Evolutionary conservation across 1,140 invertebrate species (phyloP).

Genomic region (Pseudomyrmex cubaensis): DNA sequence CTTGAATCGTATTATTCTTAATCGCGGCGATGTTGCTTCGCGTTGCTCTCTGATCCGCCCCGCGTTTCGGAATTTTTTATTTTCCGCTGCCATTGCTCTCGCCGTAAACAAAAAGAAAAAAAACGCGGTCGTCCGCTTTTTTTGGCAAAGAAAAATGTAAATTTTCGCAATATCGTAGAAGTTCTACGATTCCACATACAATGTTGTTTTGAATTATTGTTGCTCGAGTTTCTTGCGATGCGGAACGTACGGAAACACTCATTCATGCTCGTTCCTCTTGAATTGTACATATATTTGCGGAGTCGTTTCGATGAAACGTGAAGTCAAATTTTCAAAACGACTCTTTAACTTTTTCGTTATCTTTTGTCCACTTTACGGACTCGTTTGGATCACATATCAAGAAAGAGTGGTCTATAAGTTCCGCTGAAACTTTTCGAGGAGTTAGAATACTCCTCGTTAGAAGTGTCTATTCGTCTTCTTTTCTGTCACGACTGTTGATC

Average conservation of each 20-base stretch:
- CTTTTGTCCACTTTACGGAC: too few relatives aligned
- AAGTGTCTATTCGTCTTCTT: too few relatives aligned
- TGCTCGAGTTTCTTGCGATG: not conserved
- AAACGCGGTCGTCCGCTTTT: not conserved
- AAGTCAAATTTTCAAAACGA: not conserved
- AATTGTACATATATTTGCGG: too few relatives aligned
- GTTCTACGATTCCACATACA: too few relatives aligned
- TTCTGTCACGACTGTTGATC: too few relatives aligned
- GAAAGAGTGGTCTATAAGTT: too few relatives aligned
- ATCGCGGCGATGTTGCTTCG: slow-evolving; percentile 22
- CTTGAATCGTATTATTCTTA: slow-evolving; percentile 36
- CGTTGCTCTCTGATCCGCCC: slow-evolving; percentile 29
- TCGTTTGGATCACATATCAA: too few relatives aligned
- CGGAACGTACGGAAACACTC: not conserved
- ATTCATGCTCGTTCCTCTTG: not conserved
- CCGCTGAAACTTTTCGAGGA: too few relatives aligned
- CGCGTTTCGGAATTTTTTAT: slow-evolving; percentile 17
- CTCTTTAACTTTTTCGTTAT: too few relatives aligned
- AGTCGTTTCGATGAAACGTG: too few relatives aligned
- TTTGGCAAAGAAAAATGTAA: not conserved
- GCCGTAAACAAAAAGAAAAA: not conserved
- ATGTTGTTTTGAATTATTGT: not conserved
- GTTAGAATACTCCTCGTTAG: too few relatives aligned
- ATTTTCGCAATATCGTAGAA: too few relatives aligned
- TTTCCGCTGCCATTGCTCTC: slow-evolving; percentile 25